Evolutionary conservation across 2,888 invertebrate genomes (phyloP), one percentile per base, ranked within the genome.

Genomic region (Zhuqinia jingwanae): DNA sequence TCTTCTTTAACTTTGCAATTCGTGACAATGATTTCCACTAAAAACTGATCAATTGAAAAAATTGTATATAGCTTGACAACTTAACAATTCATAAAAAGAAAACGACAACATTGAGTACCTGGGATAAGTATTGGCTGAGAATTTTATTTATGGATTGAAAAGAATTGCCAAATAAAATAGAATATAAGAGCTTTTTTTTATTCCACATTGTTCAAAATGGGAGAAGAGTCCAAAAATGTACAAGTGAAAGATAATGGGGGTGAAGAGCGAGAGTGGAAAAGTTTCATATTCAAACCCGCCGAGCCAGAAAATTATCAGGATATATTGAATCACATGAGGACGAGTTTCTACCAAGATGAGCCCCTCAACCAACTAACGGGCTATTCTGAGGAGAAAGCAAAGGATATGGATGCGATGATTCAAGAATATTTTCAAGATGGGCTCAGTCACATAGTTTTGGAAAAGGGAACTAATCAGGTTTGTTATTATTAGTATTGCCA

Each of bases 371-470:
- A 60, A 20, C 85, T 88, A 10, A 88, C 88, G 22, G 88, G 88
- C 13, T 89, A 87, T 50, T 89, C 89, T 11, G 89, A 89, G 10
- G 89, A 70, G 36, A 89, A 89, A 78, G 89, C 89, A 22, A 81
- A 85, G 15, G 89, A 89, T 60, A 89, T 89, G 89, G 89, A 89
- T 81, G 56, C 25, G 10, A 89, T 89, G 89, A 84, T 89, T 22
- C 22, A 79, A 27, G 87, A 85, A 22, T 86, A 88, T 42, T 89
- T 89, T 45, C 53, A 86, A 56, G 89, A 89, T 47, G 88, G 86
- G 17, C 87, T 89, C 13, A 88, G 88, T 63, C 87, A 87, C 45
- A 87, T 89, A 68, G 85, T 89, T 6, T 15, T 84, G 56, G 87
- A 89, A 22, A 87, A 88, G 25, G 89, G 68, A 65, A 85, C 85